Percentiles rank a stretch among this genome's conserved stretches.
Conservation (phyloP, 2,113 vertebrate species). For the Arothron firmamentum region DNA sequence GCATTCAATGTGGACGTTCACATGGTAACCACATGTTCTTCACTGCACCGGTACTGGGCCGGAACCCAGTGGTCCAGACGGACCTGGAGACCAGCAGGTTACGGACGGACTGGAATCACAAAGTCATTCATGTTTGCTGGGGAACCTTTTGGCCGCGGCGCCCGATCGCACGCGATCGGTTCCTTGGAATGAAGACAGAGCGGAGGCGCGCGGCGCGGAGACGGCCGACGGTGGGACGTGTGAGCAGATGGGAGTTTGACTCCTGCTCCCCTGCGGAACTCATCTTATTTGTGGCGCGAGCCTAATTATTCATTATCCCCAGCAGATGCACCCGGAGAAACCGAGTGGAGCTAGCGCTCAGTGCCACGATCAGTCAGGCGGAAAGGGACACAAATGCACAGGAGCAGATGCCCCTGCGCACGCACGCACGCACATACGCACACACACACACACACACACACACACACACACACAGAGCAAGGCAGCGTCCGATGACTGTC, state of each 20-base stretch:
- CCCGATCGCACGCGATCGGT: not conserved
- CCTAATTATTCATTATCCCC: slow-evolving; percentile 72
- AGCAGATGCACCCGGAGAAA: slow-evolving; percentile 62
- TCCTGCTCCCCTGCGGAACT: slow-evolving; percentile 51
- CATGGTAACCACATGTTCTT: too few species aligned
- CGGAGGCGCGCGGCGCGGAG: slow-evolving; percentile 1
- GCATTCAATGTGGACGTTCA: too few species aligned
- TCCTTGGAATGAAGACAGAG: slow-evolving; percentile 1
- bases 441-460: slow-evolving; percentile 11
- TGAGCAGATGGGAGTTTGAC: slow-evolving; percentile 46
- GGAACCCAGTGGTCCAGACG: too few species aligned
- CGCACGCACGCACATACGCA: slow-evolving; percentile 17
- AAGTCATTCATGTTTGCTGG: too few species aligned
- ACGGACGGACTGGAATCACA: too few species aligned
- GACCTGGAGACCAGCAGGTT: too few species aligned
- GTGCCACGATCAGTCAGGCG: slow-evolving; percentile 92
- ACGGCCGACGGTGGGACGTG: slow-evolving; percentile 27
- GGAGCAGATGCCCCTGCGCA: slow-evolving; percentile 41
- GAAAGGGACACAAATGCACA: slow-evolving; percentile 87
- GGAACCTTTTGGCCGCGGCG: too few species aligned
- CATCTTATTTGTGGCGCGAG: slow-evolving; percentile 59
- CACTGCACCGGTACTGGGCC: too few species aligned
- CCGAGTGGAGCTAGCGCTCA: slow-evolving; percentile 89
- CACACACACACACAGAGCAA: slow-evolving; percentile 38
- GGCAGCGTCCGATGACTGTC: slow-evolving; percentile 44